Evolutionary conservation across 2,113 vertebrate species (phyloP), one percentile per base, ranked within the genome.

Genomic region (Bos javanicus): DNA sequence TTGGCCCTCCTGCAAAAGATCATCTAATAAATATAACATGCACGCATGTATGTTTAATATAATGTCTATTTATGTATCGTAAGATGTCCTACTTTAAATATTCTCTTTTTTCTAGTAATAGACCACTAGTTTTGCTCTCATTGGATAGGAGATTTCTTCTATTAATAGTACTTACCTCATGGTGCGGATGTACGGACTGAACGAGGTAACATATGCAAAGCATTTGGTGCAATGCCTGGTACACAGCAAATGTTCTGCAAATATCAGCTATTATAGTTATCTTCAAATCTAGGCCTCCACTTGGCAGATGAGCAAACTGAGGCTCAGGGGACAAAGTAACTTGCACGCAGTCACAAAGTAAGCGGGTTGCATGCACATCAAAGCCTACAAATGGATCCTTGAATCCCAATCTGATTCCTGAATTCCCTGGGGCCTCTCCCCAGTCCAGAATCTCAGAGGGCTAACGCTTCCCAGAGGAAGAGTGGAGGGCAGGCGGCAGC

Each of bases 81-180:
- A 85, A 80, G 87, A 82, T 64, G 94, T 95, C 80, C 95, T 64
- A 76, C 52, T 71, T 96, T 94, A 62, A 97, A 88, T 87, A 12
- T 85, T 48, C 67, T 74, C n/a, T 92, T 93, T 83, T 95, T 93
- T 83, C 96, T 93, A 88, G 83, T 71, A 92, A 71, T 36, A 74
- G 87, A 36, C 92, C 26, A 4, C 90, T 67, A 85, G 36, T 36
- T 87, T 82, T 89, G 57, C 36, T 36, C 43, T 96, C 89, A 30
- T 36, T 95, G 82, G 96, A 39, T 4, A 19, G 83, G 92, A 87
- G 59, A 5, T 17, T 25, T 59, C 90, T 87, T 85, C 94, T 97
- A 88, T 95, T 91, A 90, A 94, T 88, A 94, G 96, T 10, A 10
- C 39, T 71, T 83, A 76, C 71, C 83, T 97, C 94, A 52, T 19